Conservation (phyloP, 2,888 invertebrate genomes). For the Ophion slaviceki region DNA sequence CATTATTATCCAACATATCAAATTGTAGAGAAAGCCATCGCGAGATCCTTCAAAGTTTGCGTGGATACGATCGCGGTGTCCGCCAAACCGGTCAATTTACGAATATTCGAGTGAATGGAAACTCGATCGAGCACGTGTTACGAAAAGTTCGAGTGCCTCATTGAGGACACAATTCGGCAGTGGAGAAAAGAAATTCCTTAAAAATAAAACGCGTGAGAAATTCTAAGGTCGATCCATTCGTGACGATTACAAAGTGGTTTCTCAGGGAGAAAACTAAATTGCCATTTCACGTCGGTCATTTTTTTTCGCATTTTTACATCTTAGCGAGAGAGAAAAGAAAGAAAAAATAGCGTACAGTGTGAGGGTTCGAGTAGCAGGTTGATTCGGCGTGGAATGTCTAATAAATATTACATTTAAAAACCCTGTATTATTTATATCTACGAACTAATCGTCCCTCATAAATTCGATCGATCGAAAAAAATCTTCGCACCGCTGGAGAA, state of each 20-base stretch:
- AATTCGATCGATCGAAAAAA: not conserved
- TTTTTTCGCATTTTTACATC: too few relatives aligned
- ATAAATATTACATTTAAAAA: conserved; percentile 41
- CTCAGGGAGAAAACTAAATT: too few relatives aligned
- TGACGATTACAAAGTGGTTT: too few relatives aligned
- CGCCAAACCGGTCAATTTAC: not conserved
- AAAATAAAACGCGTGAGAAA: too few relatives aligned
- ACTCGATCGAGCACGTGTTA: not conserved
- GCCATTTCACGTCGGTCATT: too few relatives aligned
- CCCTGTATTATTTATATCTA: conserved; percentile 59
- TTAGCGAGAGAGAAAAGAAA: too few relatives aligned
- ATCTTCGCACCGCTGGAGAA: conserved; percentile 3
- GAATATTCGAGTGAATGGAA: not conserved
- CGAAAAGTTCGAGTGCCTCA: not conserved
- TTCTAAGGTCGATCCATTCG: too few relatives aligned
- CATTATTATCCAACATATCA: conserved; percentile 48
- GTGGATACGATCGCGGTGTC: not conserved
- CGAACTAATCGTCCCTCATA: conserved; percentile 40
- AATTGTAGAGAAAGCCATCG: conserved; percentile 56
- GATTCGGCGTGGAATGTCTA: too few relatives aligned
- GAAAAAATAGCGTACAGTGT: too few relatives aligned
- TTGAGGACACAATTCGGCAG: too few relatives aligned
- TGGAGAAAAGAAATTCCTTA: too few relatives aligned
- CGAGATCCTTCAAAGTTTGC: conserved; percentile 41
- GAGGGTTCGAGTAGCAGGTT: too few relatives aligned